phyloP scores from a whole-genome alignment of 2,888 invertebrate species.

The Drosophila merina region DNA sequence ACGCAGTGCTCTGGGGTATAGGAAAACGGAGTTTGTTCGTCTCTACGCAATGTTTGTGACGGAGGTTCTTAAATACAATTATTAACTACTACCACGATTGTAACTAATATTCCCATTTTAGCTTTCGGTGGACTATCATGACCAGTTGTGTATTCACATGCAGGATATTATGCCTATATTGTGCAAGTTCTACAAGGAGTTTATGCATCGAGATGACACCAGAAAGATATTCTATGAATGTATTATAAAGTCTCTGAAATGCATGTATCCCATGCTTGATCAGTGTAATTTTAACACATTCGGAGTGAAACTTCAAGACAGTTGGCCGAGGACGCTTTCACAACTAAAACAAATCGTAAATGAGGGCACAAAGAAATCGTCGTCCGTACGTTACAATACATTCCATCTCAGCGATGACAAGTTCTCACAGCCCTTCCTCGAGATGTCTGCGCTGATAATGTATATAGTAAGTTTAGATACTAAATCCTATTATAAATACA shows the following conservation, averaged over 20 bases:
- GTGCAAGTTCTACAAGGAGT: slow-evolving; percentile 72
- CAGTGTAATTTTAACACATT: slow-evolving; percentile 67
- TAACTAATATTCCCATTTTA: slow-evolving; percentile 22
- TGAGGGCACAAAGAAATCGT: slow-evolving; percentile 76
- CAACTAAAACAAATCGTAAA: slow-evolving; percentile 74
- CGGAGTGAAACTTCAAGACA: slow-evolving; percentile 57
- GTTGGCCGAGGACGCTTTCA: slow-evolving; percentile 72
- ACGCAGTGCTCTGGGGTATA: slow-evolving; percentile 50
- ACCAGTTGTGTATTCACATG: slow-evolving; percentile 65
- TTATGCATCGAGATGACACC: slow-evolving; percentile 69
- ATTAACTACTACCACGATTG: too few species aligned
- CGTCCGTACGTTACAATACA: slow-evolving; percentile 53
- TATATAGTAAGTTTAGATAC: slow-evolving; percentile 71
- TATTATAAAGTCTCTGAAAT: slow-evolving; percentile 62
- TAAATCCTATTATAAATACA: not conserved
- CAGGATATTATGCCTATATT: slow-evolving; percentile 76
- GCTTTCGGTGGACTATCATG: slow-evolving; percentile 79
- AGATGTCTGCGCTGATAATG: slow-evolving; percentile 72
- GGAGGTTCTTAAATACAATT: slow-evolving; percentile 55
- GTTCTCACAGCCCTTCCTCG: slow-evolving; percentile 65
- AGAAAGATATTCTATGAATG: slow-evolving; percentile 74
- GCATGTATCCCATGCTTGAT: slow-evolving; percentile 76
- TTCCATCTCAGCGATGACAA: slow-evolving; percentile 57
- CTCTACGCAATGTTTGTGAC: slow-evolving; percentile 70
- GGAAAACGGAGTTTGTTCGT: slow-evolving; percentile 74